Evolutionary conservation across 2,888 invertebrate species (phyloP).

Genomic region (Auanema freiburgensis): DNA sequence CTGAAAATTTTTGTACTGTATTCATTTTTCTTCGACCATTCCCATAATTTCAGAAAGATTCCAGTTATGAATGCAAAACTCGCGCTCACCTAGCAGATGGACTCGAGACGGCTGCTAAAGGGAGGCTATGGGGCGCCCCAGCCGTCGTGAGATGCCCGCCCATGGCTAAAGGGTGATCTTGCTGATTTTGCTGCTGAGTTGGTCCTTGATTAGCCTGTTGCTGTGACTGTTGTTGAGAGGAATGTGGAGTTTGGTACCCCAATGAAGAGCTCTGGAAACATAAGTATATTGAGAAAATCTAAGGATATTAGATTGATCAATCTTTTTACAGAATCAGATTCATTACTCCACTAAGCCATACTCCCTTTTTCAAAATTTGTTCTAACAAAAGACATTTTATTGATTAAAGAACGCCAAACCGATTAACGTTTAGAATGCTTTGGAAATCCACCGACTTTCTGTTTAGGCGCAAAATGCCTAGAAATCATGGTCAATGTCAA

Average conservation of each 20-base stretch:
- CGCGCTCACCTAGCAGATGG: conserved; percentile 40
- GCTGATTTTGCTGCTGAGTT: conserved; percentile 11
- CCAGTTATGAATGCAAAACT: background rate
- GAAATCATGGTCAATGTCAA: no score
- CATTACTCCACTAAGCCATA: no score
- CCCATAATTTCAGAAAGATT: no score
- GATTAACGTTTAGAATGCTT: no score
- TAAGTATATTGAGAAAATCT: background rate
- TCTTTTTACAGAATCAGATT: no score
- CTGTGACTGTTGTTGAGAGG: conserved; percentile 5
- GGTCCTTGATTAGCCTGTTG: conserved; percentile 1
- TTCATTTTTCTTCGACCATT: background rate
- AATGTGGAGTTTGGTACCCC: conserved; percentile 20
- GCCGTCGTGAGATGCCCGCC: conserved; percentile 53
- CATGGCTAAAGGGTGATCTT: conserved; percentile 56
- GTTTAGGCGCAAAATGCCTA: no score
- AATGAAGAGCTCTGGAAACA: conserved; percentile 35
- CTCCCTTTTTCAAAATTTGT: no score
- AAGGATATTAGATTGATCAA: no score
- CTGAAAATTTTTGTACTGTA: conserved; percentile 10
- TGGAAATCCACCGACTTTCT: no score
- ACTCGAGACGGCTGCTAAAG: conserved; percentile 49
- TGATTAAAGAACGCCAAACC: no score
- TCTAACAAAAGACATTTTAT: no score
- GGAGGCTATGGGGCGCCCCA: conserved; percentile 51